Base-by-base conservation (phyloP, 2,797 vertebrate species). In the Bradypus variegatus region DNA sequence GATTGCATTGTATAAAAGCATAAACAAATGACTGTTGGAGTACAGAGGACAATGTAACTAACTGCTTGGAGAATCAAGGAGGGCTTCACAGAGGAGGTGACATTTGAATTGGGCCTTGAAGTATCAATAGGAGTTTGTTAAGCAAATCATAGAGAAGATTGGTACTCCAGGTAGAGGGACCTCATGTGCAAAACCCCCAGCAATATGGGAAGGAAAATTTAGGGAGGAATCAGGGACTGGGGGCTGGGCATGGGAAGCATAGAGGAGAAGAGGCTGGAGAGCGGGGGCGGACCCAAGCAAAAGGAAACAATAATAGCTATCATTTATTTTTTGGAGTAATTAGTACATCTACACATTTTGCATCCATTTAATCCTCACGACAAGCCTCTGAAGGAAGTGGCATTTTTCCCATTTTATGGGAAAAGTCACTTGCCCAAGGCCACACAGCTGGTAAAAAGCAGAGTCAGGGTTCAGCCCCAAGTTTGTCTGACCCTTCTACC, bases 81-180 rank as follows among this genome's bases (percentile, higher is more conserved):
- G 82, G 84, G 55, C 75, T 69, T 90, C 82, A n/a, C 53, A 62
- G 78, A 89, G 64, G 65, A 89, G 67, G 78, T 58, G 60, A 89
- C 60, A 60, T 79, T 69, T 90, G 55, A 84, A 16, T 29, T 62
- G 41, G 36, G 38, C 38, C 55, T 92, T 76, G 14, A 27, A 90
- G 76, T 38, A 33, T 78, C 64, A 62, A 27, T 5, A 58, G 69
- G 53, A 83, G 70, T 81, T 77, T 72, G 80, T 75, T 50, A 55
- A 81, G 16, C 41, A 87, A 90, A 80, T 73, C 64, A 14, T 38
- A 5, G 19, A 45, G 70, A n/a, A 36, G 38, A 23, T 21, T 76
- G 41, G 23, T 27, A 21, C 60, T 53, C 48, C 33, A 41, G 16
- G 41, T 36, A 86, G 23, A 81, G 27, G 31, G 23, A 48, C 4